Conservation (phyloP, 2,113 vertebrate genomes). For the Pelobates fuscus region DNA sequence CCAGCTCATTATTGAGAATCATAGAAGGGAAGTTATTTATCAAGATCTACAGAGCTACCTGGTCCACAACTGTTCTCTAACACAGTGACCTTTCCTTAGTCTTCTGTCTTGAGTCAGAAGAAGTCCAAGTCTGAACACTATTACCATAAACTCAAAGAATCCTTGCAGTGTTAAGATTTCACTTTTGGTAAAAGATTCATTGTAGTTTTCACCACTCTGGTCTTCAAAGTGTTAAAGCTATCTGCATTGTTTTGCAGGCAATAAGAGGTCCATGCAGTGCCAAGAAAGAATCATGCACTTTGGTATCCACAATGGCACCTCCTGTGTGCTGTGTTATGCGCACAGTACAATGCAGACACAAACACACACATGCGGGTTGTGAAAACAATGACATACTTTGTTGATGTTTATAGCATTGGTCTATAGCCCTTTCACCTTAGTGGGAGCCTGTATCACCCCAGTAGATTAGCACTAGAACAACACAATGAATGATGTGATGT, state of each 20-base stretch:
- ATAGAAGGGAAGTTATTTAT: no score
- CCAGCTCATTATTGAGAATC: no score
- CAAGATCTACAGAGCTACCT: no score
- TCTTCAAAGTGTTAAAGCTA: not conserved
- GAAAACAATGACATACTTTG: not conserved
- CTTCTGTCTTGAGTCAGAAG: no score
- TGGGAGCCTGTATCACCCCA: not conserved
- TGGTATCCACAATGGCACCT: not conserved
- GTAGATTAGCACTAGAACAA: no score
- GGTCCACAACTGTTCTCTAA: no score
- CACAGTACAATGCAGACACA: slow-evolving; percentile 21
- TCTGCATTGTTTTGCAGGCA: slow-evolving; percentile 16
- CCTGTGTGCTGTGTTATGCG: not conserved
- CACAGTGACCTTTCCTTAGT: no score
- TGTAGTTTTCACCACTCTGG: no score
- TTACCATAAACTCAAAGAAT: no score
- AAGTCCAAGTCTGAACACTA: no score
- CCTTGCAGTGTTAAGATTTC: no score
- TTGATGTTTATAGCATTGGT: not conserved
- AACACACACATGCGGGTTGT: not conserved
- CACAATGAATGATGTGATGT: no score
- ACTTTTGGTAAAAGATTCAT: not conserved
- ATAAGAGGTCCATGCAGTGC: not conserved
- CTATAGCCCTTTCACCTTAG: not conserved
- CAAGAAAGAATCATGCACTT: not conserved